Evolutionary conservation across 2,113 vertebrate genomes (phyloP).

Genomic region (Apodemus sylvaticus): DNA sequence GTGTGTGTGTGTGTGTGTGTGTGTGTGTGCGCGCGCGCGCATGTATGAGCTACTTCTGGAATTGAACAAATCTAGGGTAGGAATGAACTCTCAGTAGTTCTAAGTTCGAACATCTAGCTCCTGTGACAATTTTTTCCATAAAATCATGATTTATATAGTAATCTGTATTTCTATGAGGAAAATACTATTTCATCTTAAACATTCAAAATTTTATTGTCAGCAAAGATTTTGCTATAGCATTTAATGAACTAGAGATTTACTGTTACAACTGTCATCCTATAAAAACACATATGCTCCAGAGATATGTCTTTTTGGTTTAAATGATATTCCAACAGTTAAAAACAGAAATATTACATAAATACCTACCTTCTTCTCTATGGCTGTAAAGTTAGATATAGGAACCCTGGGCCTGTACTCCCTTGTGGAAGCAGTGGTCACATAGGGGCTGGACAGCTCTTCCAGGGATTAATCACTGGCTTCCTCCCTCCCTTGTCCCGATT

Average conservation of each 20-base stretch:
- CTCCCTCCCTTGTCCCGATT: not conserved
- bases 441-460: not conserved
- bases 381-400: slow-evolving; percentile 1
- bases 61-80: not conserved
- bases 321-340: not conserved
- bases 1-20: not conserved
- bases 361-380: not conserved
- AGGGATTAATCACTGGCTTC: not conserved
- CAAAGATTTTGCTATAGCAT: not conserved
- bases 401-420: not conserved
- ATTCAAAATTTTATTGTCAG: not conserved
- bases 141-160: not conserved
- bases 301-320: not conserved
- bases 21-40: too few relatives aligned
- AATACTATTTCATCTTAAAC: not conserved
- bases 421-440: not conserved
- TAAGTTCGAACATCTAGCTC: not conserved
- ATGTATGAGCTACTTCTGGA: not conserved
- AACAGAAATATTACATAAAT: not conserved
- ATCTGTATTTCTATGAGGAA: not conserved
- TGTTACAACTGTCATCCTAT: not conserved
- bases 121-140: not conserved
- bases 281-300: not conserved
- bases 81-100: not conserved
- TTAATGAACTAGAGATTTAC: not conserved